Evolutionary conservation across 2,888 invertebrate species (phyloP).

Genomic region (Dasypolia templi): DNA sequence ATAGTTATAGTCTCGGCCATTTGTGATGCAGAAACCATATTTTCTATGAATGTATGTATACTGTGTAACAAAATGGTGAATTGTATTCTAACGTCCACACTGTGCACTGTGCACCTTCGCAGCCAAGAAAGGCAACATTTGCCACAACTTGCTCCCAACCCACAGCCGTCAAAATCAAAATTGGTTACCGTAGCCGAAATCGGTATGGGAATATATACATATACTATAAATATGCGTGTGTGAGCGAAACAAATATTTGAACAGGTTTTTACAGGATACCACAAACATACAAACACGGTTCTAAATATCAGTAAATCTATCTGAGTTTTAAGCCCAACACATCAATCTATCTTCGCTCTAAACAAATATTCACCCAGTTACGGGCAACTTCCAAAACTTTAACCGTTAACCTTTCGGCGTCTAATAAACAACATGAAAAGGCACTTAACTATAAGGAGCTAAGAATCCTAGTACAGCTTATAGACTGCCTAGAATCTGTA

Average conservation of each 20-base stretch:
- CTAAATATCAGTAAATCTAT: background rate
- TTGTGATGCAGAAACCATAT: too few relatives aligned
- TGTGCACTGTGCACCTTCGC: too few relatives aligned
- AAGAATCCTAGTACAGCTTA: constrained; percentile 11
- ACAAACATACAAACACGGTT: background rate
- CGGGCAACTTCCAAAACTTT: background rate
- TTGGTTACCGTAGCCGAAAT: too few relatives aligned
- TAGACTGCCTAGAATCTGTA: constrained; percentile 43
- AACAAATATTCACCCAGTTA: background rate
- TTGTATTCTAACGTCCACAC: too few relatives aligned
- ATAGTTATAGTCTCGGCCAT: too few relatives aligned
- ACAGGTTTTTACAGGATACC: background rate
- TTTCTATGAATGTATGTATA: too few relatives aligned
- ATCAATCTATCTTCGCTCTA: background rate
- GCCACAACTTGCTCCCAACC: too few relatives aligned
- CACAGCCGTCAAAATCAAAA: too few relatives aligned
- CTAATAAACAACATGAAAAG: constrained; percentile 18
- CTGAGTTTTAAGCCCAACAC: background rate
- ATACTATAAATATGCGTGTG: background rate
- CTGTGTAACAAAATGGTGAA: too few relatives aligned
- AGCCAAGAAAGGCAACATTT: too few relatives aligned
- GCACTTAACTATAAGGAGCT: constrained; percentile 5
- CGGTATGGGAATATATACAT: too few relatives aligned
- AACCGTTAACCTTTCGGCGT: background rate
- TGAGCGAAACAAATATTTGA: background rate